Evolutionary conservation across 2,113 vertebrate species (phyloP).

Genomic region (Vimba vimba): DNA sequence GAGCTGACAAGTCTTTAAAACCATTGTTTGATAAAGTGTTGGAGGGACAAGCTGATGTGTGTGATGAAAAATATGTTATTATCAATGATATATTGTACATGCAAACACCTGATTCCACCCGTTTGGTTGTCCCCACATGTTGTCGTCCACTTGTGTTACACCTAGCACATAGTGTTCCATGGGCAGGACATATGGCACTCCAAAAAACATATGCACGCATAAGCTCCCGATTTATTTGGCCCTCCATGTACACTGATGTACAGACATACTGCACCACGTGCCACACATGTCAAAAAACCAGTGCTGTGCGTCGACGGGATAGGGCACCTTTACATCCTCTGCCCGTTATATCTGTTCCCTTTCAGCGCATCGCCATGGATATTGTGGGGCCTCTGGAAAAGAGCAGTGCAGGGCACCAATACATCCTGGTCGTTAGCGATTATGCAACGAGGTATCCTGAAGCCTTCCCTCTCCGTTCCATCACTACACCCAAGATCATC

Average conservation of each 20-base stretch:
- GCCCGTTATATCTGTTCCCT: too few relatives aligned
- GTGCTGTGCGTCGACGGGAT: neutral
- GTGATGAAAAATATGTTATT: neutral
- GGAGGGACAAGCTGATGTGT: neutral
- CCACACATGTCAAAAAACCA: neutral
- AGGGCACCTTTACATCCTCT: too few relatives aligned
- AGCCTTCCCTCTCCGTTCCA: neutral
- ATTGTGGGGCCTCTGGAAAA: too few relatives aligned
- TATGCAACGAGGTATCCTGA: neutral
- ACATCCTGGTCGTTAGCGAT: neutral
- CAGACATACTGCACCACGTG: neutral
- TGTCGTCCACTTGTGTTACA: neutral
- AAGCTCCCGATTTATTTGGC: neutral
- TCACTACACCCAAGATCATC: neutral
- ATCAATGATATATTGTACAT: neutral
- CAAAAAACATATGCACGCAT: neutral
- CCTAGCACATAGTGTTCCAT: neutral
- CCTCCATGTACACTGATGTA: slow-evolving; percentile 15
- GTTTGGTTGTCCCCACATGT: neutral
- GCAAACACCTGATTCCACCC: neutral
- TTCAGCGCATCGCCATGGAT: too few relatives aligned
- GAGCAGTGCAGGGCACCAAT: too few relatives aligned
- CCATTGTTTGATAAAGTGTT: neutral
- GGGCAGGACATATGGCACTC: neutral
- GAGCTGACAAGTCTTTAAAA: neutral